Conservation (phyloP, 2,797 vertebrate genomes). For the Somateria mollissima region DNA sequence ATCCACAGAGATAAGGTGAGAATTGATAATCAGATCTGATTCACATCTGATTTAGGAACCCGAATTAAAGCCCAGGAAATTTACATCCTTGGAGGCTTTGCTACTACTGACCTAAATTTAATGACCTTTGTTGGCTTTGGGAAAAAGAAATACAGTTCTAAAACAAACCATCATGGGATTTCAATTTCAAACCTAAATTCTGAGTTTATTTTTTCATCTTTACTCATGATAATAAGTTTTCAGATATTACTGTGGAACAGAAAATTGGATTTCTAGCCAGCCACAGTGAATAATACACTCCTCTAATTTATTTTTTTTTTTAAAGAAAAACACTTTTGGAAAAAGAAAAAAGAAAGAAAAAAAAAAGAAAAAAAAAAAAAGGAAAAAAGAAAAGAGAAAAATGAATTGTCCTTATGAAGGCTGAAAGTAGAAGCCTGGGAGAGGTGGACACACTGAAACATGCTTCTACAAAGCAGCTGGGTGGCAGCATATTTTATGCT, state of each 20-base stretch:
- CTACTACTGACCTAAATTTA: accelerated
- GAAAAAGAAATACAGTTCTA: background rate
- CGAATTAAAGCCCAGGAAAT: background rate
- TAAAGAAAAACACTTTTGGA: background rate
- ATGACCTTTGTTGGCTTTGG: accelerated
- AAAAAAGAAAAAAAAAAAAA: no score
- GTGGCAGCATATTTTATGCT: background rate
- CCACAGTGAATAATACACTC: background rate
- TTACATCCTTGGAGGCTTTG: background rate
- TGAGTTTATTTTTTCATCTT: background rate
- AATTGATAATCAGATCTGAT: background rate
- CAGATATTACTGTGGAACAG: background rate
- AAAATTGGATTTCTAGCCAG: background rate
- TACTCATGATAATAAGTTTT: background rate
- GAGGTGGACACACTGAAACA: background rate
- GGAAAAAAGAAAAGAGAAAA: no score
- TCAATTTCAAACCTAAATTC: background rate
- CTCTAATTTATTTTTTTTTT: background rate
- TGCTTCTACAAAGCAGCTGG: background rate
- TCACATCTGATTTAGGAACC: background rate
- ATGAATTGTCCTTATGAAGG: background rate
- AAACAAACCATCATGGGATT: background rate
- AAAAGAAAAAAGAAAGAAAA: background rate
- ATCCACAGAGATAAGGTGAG: background rate
- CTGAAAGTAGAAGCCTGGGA: background rate